A percentile compares a stretch with the other conserved stretches of the same genome.
These are phyloP conservation scores for Littorina saxatilis DNA, from an alignment of 1,140 invertebrate genomes.

Conservation along the genomic window DNA sequence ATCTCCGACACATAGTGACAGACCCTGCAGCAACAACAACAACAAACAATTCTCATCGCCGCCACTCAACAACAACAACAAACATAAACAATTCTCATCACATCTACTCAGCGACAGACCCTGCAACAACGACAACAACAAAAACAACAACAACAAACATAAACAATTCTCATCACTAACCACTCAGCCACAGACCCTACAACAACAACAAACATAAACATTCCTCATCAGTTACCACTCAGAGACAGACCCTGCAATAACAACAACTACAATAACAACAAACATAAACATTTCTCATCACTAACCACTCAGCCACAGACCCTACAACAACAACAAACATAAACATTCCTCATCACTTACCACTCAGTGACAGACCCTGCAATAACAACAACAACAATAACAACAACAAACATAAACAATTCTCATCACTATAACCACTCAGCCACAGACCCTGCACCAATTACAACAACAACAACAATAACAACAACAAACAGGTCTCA, in stretches of 20 bases:
- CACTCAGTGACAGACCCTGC: too few species aligned
- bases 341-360: too few species aligned
- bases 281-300: conserved; percentile 86
- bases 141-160: conserved; percentile 72
- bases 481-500: conserved; percentile 91
- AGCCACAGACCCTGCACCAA: conserved; percentile 84
- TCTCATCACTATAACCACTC: conserved; percentile 92
- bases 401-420: conserved; percentile 61
- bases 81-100: conserved; percentile 81
- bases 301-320: conserved; percentile 93
- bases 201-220: not conserved
- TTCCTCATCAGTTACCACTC: conserved; percentile 92
- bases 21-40: conserved; percentile 78
- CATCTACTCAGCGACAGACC: conserved; percentile 92
- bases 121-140: conserved; percentile 69
- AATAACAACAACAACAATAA: not conserved
- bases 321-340: conserved; percentile 75
- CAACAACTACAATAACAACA: not conserved
- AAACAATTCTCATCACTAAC: conserved; percentile 88
- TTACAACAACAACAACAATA: conserved; percentile 71
- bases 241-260: conserved; percentile 85
- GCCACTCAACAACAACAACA: conserved; percentile 82
- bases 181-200: conserved; percentile 88
- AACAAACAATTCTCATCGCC: conserved; percentile 87
- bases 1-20: conserved; percentile 92